phyloP scores from a whole-genome alignment of 1,140 invertebrate genomes.

The Chironomus tepperi region DNA sequence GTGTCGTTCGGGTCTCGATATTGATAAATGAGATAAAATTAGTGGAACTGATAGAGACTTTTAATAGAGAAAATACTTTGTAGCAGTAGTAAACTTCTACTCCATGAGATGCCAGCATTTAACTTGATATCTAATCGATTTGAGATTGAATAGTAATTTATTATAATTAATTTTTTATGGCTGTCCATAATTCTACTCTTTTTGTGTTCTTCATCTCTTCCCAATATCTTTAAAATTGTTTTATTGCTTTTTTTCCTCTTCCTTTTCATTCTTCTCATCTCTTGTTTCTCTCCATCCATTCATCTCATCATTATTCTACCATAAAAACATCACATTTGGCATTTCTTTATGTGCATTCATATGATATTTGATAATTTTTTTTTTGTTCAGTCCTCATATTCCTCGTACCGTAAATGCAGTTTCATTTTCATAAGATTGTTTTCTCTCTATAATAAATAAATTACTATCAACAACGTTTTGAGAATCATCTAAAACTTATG shows the following conservation, averaged over 20 bases:
- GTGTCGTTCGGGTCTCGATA: no score
- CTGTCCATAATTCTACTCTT: neutral
- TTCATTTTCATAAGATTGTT: neutral
- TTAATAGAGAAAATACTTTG: no score
- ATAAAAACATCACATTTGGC: conserved; percentile 1
- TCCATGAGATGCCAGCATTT: neutral
- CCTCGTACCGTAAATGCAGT: neutral
- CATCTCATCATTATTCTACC: neutral
- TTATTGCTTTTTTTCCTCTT: neutral
- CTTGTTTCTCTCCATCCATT: neutral
- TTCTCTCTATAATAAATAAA: no score
- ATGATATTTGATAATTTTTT: neutral
- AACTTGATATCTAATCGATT: conserved; percentile 21
- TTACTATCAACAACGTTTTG: no score
- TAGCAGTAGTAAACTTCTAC: neutral
- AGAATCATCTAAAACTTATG: no score
- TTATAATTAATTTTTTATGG: conserved; percentile 24
- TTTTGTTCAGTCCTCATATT: neutral
- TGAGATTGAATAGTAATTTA: conserved; percentile 23
- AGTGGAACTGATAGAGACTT: no score
- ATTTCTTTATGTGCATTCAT: conserved; percentile 15
- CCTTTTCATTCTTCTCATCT: neutral
- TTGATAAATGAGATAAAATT: no score
- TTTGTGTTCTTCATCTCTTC: no score
- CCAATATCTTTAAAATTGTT: neutral